Evolutionary conservation across 1,140 invertebrate species (phyloP), one percentile per base, ranked within the genome.

Genomic region (Polypedilum pembai): DNA sequence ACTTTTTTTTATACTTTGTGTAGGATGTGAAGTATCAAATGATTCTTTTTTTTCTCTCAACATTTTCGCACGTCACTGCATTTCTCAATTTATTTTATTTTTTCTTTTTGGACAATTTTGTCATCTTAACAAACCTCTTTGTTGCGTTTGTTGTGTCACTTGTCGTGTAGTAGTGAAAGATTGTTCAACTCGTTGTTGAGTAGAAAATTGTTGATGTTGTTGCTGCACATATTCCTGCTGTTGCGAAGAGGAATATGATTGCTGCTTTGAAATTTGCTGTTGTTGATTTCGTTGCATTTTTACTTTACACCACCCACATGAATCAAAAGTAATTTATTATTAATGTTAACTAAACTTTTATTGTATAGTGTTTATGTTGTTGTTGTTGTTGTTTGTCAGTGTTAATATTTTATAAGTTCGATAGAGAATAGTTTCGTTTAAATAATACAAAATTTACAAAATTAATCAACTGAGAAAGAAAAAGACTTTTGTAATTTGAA

Each of bases 281-380:
- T 69, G 65, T 21, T 69, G 65, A 69, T 69, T 69, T 18, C 65
- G 65, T 21, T 69, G 65, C 65, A 69, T 69, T n/a, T 69, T 69
- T 69, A 18, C 10, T 20, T 20, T 69, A 20, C 12, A 69, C 20
- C 20, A n/a, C 20, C 65, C 65, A 69, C 65, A 69, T 33, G 24
- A 33, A 33, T 33, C 24, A 33, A 33, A 33, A 33, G 24, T 33
- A 33, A 33, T 33, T 33, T 33, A 3, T 33, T 33, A 33, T 33
- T 33, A 33, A 3, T 33, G 5, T 33, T 33, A 33, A 33, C 24
- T 33, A 5, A 33, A 33, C 24, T 33, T 33, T 33, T 33, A 56
- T 56, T 56, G 12, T 56, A 12, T 56, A 15, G n/a, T 56, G 45
- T n/a, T 56, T 56, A 15, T 56, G 12, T 56, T 10, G 12, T 15